These are phyloP conservation scores for Malthinus seriepunctatus DNA, from an alignment of 2,888 invertebrate genomes.

Conservation along the genomic window DNA sequence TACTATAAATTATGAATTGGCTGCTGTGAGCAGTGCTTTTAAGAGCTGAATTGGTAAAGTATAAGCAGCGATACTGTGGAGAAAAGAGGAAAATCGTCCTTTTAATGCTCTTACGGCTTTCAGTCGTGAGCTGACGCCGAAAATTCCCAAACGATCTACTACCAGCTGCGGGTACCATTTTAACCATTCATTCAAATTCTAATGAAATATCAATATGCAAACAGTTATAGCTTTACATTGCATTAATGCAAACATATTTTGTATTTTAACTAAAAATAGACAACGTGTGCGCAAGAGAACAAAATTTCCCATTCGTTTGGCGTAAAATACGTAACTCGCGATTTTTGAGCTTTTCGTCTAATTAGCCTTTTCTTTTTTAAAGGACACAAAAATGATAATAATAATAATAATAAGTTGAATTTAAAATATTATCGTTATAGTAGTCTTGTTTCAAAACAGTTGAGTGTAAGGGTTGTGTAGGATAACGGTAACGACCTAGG, in stretches of 20 bases:
- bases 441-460: slow-evolving; percentile 31
- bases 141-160: slow-evolving; percentile 24
- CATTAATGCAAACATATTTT: slow-evolving; percentile 11
- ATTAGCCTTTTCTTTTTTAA: neutral
- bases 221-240: slow-evolving; percentile 25
- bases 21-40: slow-evolving; percentile 43
- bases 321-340: neutral
- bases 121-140: slow-evolving; percentile 31
- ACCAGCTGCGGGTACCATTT: slow-evolving; percentile 31
- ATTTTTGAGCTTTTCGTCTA: neutral
- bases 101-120: slow-evolving; percentile 32
- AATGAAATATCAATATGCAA: slow-evolving; percentile 36
- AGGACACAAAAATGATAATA: too few species aligned
- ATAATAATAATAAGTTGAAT: too few species aligned
- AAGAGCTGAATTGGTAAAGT: slow-evolving; percentile 45
- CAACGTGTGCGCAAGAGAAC: neutral
- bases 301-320: neutral
- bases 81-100: slow-evolving; percentile 36
- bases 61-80: slow-evolving; percentile 34
- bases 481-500: slow-evolving; percentile 30
- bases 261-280: too few species aligned
- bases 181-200: slow-evolving; percentile 33
- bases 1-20: slow-evolving; percentile 49
- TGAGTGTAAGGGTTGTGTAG: slow-evolving; percentile 35
- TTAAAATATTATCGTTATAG: slow-evolving; percentile 9